Base-by-base conservation (phyloP, 2,113 vertebrate genomes). In the Lampris incognitus region DNA sequence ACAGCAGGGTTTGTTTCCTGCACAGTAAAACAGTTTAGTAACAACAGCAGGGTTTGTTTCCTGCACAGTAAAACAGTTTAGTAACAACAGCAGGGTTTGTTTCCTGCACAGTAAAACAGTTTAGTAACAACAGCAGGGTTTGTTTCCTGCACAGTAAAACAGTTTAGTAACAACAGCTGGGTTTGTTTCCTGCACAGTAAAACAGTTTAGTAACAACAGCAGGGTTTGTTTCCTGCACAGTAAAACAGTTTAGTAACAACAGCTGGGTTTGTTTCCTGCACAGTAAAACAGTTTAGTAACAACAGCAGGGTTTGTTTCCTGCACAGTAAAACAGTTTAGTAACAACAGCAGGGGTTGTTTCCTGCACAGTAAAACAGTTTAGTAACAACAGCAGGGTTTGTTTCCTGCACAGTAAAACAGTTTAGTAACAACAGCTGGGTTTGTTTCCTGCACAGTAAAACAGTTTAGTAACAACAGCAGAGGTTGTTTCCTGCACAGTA, bases 361-460 rank as follows among this genome's bases (percentile, higher is more conserved):
- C 95, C 96, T 94, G 40, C 1, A 67, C 62, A 78, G 24, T 24
- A 54, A 49, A 54, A 66, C 10, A 54, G 7, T 24, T 24, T 24
- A 24, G 44, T 36, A 7, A 63, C 10, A 57, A 9, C 57, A 7
- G 11, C 3, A 62, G 24, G 24, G 8, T 11, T 11, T 11, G 57
- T 61, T n/a, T 13, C 11, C 37, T 41, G 58, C 11, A 64, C 10
- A 55, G 11, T 44, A 24, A 24, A 24, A 24, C 24, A 24, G 24
- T 24, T 24, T 24, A 24, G 24, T 24, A 24, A 24, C 24, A 24
- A 24, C 24, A 24, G 24, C 24, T 0, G 24, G 24, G 24, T 24
- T 24, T 24, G 76, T 86, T 3, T 95, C 95, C 96, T 94, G 40
- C 1, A 67, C 62, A 78, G 24, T 24, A 54, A 49, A 54, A 66